Percentiles rank a stretch among this genome's conserved stretches.
phyloP scores from a whole-genome alignment of 2,113 vertebrate genomes.

The Neotoma lepida region DNA sequence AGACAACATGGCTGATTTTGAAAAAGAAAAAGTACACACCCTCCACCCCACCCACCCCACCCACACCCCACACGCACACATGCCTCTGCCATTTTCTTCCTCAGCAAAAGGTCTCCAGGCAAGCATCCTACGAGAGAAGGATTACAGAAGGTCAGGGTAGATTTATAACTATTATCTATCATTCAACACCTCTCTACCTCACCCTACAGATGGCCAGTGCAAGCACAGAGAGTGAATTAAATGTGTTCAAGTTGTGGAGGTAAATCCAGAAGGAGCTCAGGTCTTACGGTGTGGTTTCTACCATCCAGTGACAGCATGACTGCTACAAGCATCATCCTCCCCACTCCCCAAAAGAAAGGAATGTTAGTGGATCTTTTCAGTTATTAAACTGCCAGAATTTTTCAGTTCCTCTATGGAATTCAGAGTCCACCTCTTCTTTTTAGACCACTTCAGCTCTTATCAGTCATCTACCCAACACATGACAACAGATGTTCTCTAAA shows the following conservation, averaged over 20 bases:
- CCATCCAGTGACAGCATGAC: background rate
- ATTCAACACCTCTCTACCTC: background rate
- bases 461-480: too few species aligned
- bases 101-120: background rate
- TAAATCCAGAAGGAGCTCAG: background rate
- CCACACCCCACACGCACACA: background rate
- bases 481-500: background rate
- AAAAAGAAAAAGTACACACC: background rate
- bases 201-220: background rate
- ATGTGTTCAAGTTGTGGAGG: background rate
- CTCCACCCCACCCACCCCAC: background rate
- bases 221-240: background rate
- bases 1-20: background rate
- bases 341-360: too few species aligned
- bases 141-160: background rate
- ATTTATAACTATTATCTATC: background rate
- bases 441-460: fast-evolving
- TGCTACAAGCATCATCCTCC: background rate
- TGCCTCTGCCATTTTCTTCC: background rate
- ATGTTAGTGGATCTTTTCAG: background rate
- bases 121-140: background rate
- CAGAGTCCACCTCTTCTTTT: background rate
- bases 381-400: background rate
- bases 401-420: background rate
- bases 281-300: background rate